Evolutionary conservation across 1,140 invertebrate genomes (phyloP).

Genomic region (Hyles vespertilio): DNA sequence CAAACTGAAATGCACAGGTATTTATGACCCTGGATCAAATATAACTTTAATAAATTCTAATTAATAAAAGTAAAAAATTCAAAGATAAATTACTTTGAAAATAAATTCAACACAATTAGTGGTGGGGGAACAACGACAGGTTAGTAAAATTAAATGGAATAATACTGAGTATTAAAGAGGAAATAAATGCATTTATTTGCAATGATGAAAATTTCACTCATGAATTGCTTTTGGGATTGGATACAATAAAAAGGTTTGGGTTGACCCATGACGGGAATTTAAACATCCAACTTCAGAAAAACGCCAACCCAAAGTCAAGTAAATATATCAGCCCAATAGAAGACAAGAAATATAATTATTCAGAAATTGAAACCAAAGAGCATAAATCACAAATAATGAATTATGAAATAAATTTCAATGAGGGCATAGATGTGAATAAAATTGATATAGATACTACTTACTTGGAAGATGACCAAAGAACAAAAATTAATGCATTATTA

Average conservation of each 20-base stretch:
- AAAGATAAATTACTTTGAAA: conserved; percentile 12
- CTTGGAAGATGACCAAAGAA: conserved; percentile 27
- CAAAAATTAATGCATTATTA: conserved; percentile 33
- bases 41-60: conserved; percentile 39
- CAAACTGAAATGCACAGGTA: conserved; percentile 24
- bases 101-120: conserved; percentile 38
- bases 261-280: conserved; percentile 30
- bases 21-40: conserved; percentile 45
- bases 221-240: conserved; percentile 39
- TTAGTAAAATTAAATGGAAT: conserved; percentile 23
- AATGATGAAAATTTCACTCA: conserved; percentile 35
- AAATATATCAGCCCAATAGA: no score
- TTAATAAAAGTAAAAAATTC: conserved; percentile 33
- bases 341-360: no score
- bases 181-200: conserved; percentile 32
- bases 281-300: conserved; percentile 23
- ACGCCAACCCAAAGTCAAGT: no score
- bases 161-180: conserved; percentile 25
- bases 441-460: conserved; percentile 37
- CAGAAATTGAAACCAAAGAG: no score
- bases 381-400: no score
- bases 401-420: conserved; percentile 39
- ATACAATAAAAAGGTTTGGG: conserved; percentile 29
- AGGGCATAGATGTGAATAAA: conserved; percentile 27
- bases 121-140: conserved; percentile 31